A percentile compares a stretch with the other conserved stretches of the same genome.
phyloP scores from a whole-genome alignment of 2,888 invertebrate species.

The Carabus problematicus region DNA sequence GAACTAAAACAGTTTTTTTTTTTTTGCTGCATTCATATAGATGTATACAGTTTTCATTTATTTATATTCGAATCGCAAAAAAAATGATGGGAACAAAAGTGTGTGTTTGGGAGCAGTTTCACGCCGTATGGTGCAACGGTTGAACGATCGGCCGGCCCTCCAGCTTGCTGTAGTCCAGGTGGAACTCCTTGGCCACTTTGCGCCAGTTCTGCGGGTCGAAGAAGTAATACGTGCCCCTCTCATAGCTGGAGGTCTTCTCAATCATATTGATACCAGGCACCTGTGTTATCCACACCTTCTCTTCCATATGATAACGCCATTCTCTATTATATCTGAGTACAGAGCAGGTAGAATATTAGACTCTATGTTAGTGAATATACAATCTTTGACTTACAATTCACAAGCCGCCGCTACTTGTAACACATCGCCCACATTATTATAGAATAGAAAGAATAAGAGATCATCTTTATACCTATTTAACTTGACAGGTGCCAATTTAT shows the following conservation, averaged over 20 bases:
- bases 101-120: slow-evolving; percentile 45
- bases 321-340: slow-evolving; percentile 95
- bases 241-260: slow-evolving; percentile 95
- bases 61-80: slow-evolving; percentile 45
- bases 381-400: slow-evolving; percentile 80
- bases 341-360: no score
- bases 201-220: slow-evolving; percentile 99
- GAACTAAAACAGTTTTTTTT: slow-evolving; percentile 35
- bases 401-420: slow-evolving; percentile 97
- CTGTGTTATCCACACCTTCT: slow-evolving; percentile 98
- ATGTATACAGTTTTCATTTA: slow-evolving; percentile 60
- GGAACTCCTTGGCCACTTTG: slow-evolving; percentile 98
- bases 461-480: slow-evolving; percentile 98
- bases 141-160: slow-evolving; percentile 89
- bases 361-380: background rate
- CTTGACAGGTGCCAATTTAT: slow-evolving; percentile 94
- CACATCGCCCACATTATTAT: slow-evolving; percentile 98
- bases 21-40: slow-evolving; percentile 45
- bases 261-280: slow-evolving; percentile 93
- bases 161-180: slow-evolving; percentile 98
- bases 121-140: slow-evolving; percentile 58
- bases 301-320: slow-evolving; percentile 99
- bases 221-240: slow-evolving; percentile 98
- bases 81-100: slow-evolving; percentile 13
- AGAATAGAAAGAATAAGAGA: slow-evolving; percentile 98